phyloP scores from a whole-genome alignment of 2,888 invertebrate species.

The Chloroclystis v-ata region DNA sequence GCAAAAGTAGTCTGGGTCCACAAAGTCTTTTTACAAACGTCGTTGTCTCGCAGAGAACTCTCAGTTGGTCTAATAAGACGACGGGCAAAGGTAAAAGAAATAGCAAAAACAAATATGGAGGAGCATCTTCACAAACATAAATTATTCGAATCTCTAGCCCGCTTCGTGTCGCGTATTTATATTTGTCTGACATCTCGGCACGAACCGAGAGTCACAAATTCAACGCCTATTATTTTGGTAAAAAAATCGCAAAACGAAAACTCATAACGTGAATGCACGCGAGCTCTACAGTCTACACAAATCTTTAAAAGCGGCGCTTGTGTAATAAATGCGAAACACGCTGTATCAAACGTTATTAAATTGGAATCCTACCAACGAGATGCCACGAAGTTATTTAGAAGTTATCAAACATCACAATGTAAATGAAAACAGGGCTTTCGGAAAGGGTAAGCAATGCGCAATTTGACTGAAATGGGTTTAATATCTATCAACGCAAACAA shows the following conservation, averaged over 20 bases:
- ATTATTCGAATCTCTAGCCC: conserved; percentile 46
- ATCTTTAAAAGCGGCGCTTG: conserved; percentile 8
- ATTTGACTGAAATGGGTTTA: conserved; percentile 21
- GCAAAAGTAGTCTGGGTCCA: conserved; percentile 30
- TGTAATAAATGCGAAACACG: conserved; percentile 6
- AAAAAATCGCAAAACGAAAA: conserved; percentile 27
- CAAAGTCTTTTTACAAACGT: conserved; percentile 39
- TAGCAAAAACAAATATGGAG: conserved; percentile 52
- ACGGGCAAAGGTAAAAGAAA: conserved; percentile 40
- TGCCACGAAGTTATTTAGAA: conserved; percentile 1
- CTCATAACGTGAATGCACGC: conserved; percentile 23
- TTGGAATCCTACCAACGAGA: conserved; percentile 2
- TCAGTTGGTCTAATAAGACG: conserved; percentile 41
- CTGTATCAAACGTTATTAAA: conserved; percentile 7
- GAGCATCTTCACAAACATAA: conserved; percentile 51
- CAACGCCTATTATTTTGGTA: conserved; percentile 28
- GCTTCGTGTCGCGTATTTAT: conserved; percentile 44
- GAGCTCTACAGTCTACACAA: conserved; percentile 13
- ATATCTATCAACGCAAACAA: conserved; percentile 33
- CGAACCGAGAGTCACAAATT: conserved; percentile 36
- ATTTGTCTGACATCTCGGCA: conserved; percentile 42
- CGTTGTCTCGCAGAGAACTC: conserved; percentile 37
- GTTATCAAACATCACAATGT: conserved; percentile 5
- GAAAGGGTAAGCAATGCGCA: conserved; percentile 24
- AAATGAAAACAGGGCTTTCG: conserved; percentile 15